Base-by-base conservation (phyloP, 2,113 vertebrate genomes). In the Cisticola juncidis region DNA sequence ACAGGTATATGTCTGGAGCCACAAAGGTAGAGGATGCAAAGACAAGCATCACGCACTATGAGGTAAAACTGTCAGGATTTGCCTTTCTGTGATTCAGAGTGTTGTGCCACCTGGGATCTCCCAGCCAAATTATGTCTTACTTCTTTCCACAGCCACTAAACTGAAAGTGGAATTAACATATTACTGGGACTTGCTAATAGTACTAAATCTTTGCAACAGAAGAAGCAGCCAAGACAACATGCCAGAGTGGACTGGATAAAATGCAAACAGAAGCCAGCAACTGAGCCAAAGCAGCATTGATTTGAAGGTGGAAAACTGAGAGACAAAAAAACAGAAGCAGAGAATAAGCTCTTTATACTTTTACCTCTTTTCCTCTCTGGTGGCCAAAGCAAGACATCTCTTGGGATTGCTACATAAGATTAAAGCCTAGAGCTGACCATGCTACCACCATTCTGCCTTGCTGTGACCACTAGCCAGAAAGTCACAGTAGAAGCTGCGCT, bases 401-500 rank as follows among this genome's bases (percentile, higher is more conserved):
- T 64, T 81, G 40, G 8, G 54, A 69, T 4, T 84, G 31, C 58
- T 65, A 33, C 66, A 69, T 6, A 72, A n/a, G 16, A 92, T 69
- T 69, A 26, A 65, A 65, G 36, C 26, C 64, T 44, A 69, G 54
- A 22, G 40, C n/a, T 73, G 54, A 44, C 9, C 36, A 33, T 35
- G 18, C 29, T 35, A 70, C n/a, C 25, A 50, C 20, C 29, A 24
- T 62, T 47, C 53, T 62, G 14, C 38, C 33, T 79, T 62, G 42
- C 28, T 65, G 3, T 48, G n/a, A 18, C 51, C 25, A 9, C 51
- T 61, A 62, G 51, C 9, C 73, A 76, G 58, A 89, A 92, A 50
- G 11, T 80, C 47, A 26, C 0, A 0, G 25, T n/a, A 35, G 20
- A 68, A 25, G 33, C 68, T 87, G 36, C 0, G 0, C 38, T 50